Evolutionary conservation across 2,113 vertebrate genomes (phyloP).

Genomic region (Melospiza melodia): DNA sequence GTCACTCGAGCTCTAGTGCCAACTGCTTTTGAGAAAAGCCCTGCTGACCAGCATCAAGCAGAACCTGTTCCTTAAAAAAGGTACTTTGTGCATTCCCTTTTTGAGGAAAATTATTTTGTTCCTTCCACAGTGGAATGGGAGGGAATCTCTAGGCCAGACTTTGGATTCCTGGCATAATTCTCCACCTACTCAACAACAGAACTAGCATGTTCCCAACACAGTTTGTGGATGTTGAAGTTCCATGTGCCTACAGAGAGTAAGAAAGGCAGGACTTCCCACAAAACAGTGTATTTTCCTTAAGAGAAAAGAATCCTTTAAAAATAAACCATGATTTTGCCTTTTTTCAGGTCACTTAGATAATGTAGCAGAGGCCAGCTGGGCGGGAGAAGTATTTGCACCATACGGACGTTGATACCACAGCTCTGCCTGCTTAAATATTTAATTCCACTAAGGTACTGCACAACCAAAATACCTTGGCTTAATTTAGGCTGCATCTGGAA

Average conservation of each 20-base stretch:
- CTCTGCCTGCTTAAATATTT: background rate
- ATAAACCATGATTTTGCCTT: background rate
- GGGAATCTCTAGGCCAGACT: slow-evolving; percentile 1
- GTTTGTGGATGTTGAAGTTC: background rate
- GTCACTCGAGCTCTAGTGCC: background rate
- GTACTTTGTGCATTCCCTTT: background rate
- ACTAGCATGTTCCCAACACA: background rate
- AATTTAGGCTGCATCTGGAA: slow-evolving; percentile 6
- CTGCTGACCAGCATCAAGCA: background rate
- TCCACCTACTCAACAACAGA: background rate
- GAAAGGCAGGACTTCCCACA: background rate
- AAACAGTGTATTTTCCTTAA: background rate
- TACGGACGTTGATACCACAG: background rate
- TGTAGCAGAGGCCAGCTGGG: background rate
- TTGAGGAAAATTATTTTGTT: background rate
- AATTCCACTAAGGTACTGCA: background rate
- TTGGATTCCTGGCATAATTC: slow-evolving; percentile 37
- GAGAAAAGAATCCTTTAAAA: background rate
- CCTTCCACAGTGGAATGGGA: background rate
- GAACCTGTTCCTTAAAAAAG: background rate
- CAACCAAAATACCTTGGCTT: slow-evolving; percentile 27
- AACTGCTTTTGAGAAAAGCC: background rate
- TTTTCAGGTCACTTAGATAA: background rate
- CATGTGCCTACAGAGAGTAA: background rate
- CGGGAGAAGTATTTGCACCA: background rate